Evolutionary conservation across 2,797 vertebrate genomes (phyloP).

Genomic region (Phoeniculus purpureus): DNA sequence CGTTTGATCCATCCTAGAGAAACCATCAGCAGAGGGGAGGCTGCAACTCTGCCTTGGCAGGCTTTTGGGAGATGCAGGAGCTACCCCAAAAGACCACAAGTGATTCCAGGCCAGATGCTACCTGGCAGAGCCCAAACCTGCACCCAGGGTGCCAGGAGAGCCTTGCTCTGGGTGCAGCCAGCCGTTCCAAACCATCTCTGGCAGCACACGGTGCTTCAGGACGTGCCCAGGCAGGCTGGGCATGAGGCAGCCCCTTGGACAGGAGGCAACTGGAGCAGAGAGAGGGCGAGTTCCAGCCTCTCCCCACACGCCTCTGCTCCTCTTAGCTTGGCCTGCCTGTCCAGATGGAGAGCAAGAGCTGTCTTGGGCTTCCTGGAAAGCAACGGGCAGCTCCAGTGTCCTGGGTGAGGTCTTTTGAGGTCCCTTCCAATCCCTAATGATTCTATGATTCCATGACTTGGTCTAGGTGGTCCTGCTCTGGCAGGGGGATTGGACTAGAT

Average conservation of each 20-base stretch:
- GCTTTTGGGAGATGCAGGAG: not conserved
- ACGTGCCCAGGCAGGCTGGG: not conserved
- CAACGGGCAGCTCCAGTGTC: not conserved
- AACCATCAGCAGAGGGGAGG: not conserved
- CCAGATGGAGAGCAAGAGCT: not conserved
- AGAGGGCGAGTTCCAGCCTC: not conserved
- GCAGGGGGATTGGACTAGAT: too few species aligned
- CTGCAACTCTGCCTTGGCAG: not conserved
- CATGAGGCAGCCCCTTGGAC: not conserved
- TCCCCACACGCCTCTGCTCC: not conserved
- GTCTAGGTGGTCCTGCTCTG: too few species aligned
- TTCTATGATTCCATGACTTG: too few species aligned
- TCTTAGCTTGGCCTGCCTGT: fast-evolving
- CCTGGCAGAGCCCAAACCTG: not conserved
- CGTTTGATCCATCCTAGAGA: not conserved
- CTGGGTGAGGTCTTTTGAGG: not conserved
- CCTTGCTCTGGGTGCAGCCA: not conserved
- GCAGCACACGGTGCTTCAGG: not conserved
- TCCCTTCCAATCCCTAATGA: too few species aligned
- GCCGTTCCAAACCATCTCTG: not conserved
- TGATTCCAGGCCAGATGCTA: not conserved
- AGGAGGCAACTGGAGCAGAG: not conserved
- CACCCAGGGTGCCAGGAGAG: not conserved
- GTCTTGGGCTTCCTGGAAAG: not conserved
- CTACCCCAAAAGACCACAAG: not conserved